A percentile compares a stretch with the other conserved stretches of the same genome.
These are phyloP conservation scores for Dascillus cervinus DNA, from an alignment of 2,888 invertebrate species.

Conservation along the genomic window DNA sequence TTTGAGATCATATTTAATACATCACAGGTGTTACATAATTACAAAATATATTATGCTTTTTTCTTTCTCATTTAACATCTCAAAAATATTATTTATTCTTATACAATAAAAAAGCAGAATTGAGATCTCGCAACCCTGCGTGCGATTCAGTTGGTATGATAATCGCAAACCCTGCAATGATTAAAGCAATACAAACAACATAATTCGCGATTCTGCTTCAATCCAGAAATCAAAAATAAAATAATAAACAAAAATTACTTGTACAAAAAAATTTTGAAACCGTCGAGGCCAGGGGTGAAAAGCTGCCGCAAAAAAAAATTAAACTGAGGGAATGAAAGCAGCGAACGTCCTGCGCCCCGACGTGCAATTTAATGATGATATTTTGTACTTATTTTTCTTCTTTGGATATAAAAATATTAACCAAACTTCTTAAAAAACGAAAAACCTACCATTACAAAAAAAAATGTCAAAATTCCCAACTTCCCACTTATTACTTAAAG, in stretches of 20 bases:
- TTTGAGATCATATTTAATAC: conserved; percentile 61
- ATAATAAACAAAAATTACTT: too few species aligned
- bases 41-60: conserved; percentile 39
- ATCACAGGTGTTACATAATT: conserved; percentile 59
- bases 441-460: too few species aligned
- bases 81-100: conserved; percentile 15
- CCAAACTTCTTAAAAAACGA: too few species aligned
- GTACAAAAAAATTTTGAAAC: too few species aligned
- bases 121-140: conserved; percentile 28
- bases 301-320: too few species aligned
- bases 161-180: conserved; percentile 15
- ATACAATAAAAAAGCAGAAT: conserved; percentile 28
- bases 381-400: conserved; percentile 6
- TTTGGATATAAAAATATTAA: conserved; percentile 15
- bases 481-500: conserved; percentile 21
- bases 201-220: conserved; percentile 5
- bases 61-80: too few species aligned
- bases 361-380: too few species aligned
- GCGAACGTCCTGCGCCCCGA: too few species aligned
- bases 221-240: too few species aligned
- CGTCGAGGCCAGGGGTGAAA: too few species aligned
- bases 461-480: conserved; percentile 9
- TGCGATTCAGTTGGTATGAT: conserved; percentile 8
- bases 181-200: conserved; percentile 4
- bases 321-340: too few species aligned